A percentile compares a stretch with the other conserved stretches of the same genome.
Evolutionary conservation across 2,797 vertebrate species (phyloP).

Genomic region (Sebastes jordani): DNA sequence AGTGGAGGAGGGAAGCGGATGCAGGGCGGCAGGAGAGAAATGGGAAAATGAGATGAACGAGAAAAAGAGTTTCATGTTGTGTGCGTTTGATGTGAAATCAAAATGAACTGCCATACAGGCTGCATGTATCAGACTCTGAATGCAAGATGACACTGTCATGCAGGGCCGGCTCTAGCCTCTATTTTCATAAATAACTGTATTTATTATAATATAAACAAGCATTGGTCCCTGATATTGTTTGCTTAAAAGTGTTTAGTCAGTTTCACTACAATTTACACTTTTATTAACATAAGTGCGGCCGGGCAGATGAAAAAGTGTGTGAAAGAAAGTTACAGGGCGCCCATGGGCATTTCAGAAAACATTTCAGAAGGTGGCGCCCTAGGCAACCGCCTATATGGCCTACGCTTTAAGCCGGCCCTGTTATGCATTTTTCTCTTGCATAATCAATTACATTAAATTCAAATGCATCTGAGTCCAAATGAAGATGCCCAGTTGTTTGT

Average conservation of each 20-base stretch:
- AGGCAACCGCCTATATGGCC: too few species aligned
- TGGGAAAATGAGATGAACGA: not conserved
- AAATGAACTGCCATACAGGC: not conserved
- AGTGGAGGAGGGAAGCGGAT: not conserved
- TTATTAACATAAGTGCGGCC: too few species aligned
- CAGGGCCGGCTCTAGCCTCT: too few species aligned
- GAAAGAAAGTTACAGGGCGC: too few species aligned
- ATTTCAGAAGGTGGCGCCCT: too few species aligned
- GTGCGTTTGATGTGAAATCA: conserved; percentile 7
- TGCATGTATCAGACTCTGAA: not conserved
- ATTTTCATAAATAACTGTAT: too few species aligned
- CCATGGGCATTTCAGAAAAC: accelerated
- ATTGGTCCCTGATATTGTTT: too few species aligned
- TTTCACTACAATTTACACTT: too few species aligned
- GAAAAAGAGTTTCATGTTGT: not conserved
- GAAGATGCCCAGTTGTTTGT: not conserved
- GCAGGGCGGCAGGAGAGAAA: not conserved
- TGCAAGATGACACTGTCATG: not conserved
- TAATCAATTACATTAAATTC: not conserved
- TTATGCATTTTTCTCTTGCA: not conserved
- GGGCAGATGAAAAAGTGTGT: too few species aligned
- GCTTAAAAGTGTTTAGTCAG: too few species aligned
- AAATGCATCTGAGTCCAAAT: not conserved
- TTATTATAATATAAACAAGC: too few species aligned
- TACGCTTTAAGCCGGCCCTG: too few species aligned